These are phyloP conservation scores for Phocides pigmalion DNA, from an alignment of 1,140 invertebrate species.

Conservation along the genomic window DNA sequence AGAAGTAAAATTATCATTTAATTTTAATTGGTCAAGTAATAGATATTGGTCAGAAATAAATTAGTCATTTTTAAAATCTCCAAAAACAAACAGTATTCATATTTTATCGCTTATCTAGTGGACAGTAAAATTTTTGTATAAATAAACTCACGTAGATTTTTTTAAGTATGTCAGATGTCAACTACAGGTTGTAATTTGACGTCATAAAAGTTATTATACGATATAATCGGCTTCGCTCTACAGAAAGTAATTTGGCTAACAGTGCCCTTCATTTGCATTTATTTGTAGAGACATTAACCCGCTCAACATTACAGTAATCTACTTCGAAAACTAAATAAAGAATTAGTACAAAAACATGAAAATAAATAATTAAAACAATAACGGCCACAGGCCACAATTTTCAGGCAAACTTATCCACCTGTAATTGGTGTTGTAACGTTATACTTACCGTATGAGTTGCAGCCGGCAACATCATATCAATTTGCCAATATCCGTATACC, in stretches of 20 bases:
- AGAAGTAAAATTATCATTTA: too few species aligned
- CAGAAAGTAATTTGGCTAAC: constrained; percentile 1
- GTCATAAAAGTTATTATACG: neutral
- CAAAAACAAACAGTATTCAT: too few species aligned
- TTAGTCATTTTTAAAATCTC: too few species aligned
- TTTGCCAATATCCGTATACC: constrained; percentile 50
- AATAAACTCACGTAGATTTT: too few species aligned
- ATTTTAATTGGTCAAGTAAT: too few species aligned
- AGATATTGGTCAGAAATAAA: too few species aligned
- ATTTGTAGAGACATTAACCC: constrained; percentile 30
- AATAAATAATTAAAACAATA: neutral
- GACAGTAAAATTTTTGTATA: too few species aligned
- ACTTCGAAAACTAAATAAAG: constrained; percentile 10
- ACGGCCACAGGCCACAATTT: constrained; percentile 34
- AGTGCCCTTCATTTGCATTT: constrained; percentile 25
- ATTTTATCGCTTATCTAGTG: too few species aligned
- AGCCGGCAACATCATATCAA: constrained; percentile 49
- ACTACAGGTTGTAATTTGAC: neutral
- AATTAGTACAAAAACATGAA: constrained; percentile 7
- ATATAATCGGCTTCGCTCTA: neutral
- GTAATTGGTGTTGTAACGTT: constrained; percentile 49
- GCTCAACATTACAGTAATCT: neutral
- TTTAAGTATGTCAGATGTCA: neutral
- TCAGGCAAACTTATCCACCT: constrained; percentile 54
- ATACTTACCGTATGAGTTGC: constrained; percentile 59